A percentile compares a stretch with the other conserved stretches of the same genome.
Evolutionary conservation across 2,797 vertebrate species (phyloP).

Genomic region (Phalloptychus januarius): DNA sequence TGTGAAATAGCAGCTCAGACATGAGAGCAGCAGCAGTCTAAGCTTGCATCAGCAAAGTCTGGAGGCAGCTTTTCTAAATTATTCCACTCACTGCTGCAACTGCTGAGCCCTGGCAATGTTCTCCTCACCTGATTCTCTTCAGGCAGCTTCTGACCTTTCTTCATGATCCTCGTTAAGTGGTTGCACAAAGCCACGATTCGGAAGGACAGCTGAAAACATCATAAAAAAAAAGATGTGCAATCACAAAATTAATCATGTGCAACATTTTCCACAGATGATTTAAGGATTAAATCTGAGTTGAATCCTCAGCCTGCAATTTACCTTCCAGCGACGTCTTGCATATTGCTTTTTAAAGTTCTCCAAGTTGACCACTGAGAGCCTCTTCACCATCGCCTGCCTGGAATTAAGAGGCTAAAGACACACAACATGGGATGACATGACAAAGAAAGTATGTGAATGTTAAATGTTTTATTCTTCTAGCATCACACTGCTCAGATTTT

Average conservation of each 20-base stretch:
- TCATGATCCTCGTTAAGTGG: conserved; percentile 91
- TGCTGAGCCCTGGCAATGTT: neutral
- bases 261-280: neutral
- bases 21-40: neutral
- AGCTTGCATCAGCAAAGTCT: conserved; percentile 1
- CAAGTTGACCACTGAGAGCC: conserved; percentile 91
- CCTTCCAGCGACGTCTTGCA: conserved; percentile 93
- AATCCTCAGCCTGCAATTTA: conserved; percentile 55
- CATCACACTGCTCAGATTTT: neutral
- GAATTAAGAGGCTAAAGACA: conserved; percentile 87
- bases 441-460: conserved; percentile 2
- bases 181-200: conserved; percentile 93
- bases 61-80: neutral
- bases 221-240: neutral
- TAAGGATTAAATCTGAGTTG: neutral
- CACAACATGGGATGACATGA: conserved; percentile 49
- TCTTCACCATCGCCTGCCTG: conserved; percentile 89
- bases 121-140: conserved; percentile 78
- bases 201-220: conserved; percentile 86
- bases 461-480: neutral
- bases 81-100: neutral
- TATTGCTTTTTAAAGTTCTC: conserved; percentile 95
- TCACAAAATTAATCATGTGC: neutral
- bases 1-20: neutral
- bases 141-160: conserved; percentile 77